These are phyloP conservation scores for Strigamia transsilvanica DNA, from an alignment of 2,888 invertebrate species.

Conservation along the genomic window DNA sequence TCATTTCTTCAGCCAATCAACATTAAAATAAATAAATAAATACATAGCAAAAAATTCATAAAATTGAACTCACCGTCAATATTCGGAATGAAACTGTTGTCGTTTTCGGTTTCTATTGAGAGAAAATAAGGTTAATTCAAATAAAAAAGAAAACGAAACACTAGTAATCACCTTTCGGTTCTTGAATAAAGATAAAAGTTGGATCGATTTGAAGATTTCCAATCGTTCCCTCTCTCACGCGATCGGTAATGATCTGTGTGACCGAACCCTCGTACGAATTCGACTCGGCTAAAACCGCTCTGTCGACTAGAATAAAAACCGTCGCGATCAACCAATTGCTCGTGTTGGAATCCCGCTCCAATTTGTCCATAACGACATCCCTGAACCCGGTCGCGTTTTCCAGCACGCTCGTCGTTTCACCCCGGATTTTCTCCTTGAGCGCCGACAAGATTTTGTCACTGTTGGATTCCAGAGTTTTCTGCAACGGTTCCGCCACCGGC, in stretches of 20 bases:
- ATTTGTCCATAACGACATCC: not conserved
- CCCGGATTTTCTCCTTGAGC: not conserved
- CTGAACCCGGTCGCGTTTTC: not conserved
- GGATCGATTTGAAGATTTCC: slow-evolving; percentile 85
- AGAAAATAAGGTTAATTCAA: too few relatives aligned
- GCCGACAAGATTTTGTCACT: not conserved
- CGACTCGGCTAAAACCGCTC: not conserved
- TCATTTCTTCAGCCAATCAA: too few relatives aligned
- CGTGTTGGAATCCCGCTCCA: not conserved
- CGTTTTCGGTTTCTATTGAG: not conserved
- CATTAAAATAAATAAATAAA: slow-evolving; percentile 1
- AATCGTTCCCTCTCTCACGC: slow-evolving; percentile 76
- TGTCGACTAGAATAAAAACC: not conserved
- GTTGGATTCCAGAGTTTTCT: not conserved
- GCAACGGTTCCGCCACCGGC: not conserved
- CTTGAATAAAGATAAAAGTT: slow-evolving; percentile 71
- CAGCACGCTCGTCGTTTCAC: not conserved
- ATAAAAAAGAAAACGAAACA: not conserved
- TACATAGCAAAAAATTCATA: not conserved
- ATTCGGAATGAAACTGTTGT: not conserved
- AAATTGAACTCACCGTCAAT: slow-evolving; percentile 12
- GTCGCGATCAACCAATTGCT: not conserved
- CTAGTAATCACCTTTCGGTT: slow-evolving; percentile 57
- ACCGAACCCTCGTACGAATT: not conserved
- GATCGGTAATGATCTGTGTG: slow-evolving; percentile 72